Percentiles rank a stretch among this genome's conserved stretches.
phyloP scores from a whole-genome alignment of 2,888 invertebrate genomes.

The Rhyacophila evoluta region DNA sequence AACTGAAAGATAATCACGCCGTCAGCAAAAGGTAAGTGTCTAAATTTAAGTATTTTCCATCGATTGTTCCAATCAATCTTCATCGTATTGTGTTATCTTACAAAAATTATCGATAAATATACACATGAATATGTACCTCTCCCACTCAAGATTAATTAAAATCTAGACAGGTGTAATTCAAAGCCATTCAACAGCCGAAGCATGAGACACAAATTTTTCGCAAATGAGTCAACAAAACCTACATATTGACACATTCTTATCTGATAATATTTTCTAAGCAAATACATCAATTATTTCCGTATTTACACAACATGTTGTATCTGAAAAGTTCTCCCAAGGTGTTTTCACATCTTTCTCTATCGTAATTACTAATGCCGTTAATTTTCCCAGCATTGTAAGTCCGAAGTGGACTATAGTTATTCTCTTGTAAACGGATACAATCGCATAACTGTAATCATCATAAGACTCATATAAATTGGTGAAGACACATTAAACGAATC shows the following conservation, averaged over 20 bases:
- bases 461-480: too few relatives aligned
- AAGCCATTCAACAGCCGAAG: not conserved
- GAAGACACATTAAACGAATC: too few relatives aligned
- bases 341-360: not conserved
- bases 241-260: not conserved
- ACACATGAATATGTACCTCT: not conserved
- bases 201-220: too few relatives aligned
- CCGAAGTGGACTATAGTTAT: too few relatives aligned
- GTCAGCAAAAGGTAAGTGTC: slow-evolving; percentile 85
- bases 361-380: not conserved
- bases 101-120: not conserved
- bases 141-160: not conserved
- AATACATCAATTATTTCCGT: not conserved
- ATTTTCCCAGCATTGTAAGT: not conserved
- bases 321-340: not conserved
- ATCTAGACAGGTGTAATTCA: not conserved
- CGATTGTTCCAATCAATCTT: not conserved
- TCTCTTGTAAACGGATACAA: too few relatives aligned
- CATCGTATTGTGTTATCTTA: not conserved
- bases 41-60: not conserved
- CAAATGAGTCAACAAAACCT: not conserved
- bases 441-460: too few relatives aligned
- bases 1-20: slow-evolving; percentile 85
- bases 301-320: too few relatives aligned
- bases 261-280: not conserved